A percentile compares a stretch with the other conserved stretches of the same genome.
Evolutionary conservation across 1,140 invertebrate species (phyloP).

Genomic region (Pteromalus puparum): DNA sequence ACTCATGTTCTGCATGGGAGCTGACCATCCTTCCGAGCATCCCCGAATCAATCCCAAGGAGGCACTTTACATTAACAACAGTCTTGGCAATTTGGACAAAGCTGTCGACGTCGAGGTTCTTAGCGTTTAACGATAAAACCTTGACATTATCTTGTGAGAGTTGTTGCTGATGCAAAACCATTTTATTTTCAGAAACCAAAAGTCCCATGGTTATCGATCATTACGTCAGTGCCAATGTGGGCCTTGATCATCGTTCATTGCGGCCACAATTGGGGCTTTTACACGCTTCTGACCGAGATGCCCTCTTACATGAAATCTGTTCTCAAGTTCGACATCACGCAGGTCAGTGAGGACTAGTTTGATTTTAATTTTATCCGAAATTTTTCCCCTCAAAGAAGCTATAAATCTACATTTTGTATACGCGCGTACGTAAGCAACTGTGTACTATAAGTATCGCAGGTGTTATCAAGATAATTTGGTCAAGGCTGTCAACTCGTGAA

Average conservation of each 20-base stretch:
- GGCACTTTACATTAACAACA: constrained; percentile 76
- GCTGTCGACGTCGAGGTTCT: background rate
- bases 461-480: no score
- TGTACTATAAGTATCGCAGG: no score
- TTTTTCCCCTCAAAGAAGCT: no score
- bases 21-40: constrained; percentile 80
- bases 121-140: background rate
- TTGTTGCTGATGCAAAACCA: background rate
- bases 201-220: constrained; percentile 86
- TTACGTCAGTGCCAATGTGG: constrained; percentile 88
- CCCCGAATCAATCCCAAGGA: constrained; percentile 78
- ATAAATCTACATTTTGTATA: no score
- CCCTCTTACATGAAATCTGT: constrained; percentile 92
- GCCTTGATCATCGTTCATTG: constrained; percentile 88
- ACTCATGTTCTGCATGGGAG: constrained; percentile 80
- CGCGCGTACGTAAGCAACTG: no score
- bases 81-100: constrained; percentile 41
- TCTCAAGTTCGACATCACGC: constrained; percentile 85
- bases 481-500: no score
- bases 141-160: background rate
- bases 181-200: constrained; percentile 65
- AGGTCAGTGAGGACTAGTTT: constrained; percentile 66
- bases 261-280: constrained; percentile 95
- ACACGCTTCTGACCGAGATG: constrained; percentile 92
- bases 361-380: background rate